Evolutionary conservation across 1,140 invertebrate species (phyloP), one percentile per base, ranked within the genome.

Genomic region (Oedothorax gibbosus): DNA sequence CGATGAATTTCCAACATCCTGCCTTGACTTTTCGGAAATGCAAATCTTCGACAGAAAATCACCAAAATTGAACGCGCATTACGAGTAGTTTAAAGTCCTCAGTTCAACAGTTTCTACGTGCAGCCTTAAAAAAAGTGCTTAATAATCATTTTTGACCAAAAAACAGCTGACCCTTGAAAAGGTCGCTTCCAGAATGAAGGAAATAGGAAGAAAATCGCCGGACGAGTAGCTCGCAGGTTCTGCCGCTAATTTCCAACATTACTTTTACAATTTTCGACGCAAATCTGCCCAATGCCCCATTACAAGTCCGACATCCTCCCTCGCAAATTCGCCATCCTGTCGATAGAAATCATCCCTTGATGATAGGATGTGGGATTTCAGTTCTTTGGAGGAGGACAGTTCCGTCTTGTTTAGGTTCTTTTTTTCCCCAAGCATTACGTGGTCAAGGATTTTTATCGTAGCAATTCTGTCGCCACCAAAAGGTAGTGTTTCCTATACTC

Each of bases 281-380:
- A 66, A 79, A 66, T 79, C 64, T 21, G 60, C 4, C 62, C 51
- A 66, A 79, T 20, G 62, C 20, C 50, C 60, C 49, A 65, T 78
- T 78, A 66, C 57, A 53, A 54, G 49, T 15, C 57, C 56, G n/a
- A n/a, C 60, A 18, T 68, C 20, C 21, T 71, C 68, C 68, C 50
- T 50, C n/a, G 51, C 51, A 79, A 79, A 68, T 66, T 79, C 64
- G 54, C 76, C 76, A 79, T 79, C 76, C 76, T 79, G 76, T 68
- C 76, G 51, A 54, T 64, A 8, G 72, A 21, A 56, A 75, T 75
- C 72, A 35, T 18, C 53, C 68, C 51, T 53, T 18, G 35, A 35
- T 35, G 35, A 35, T 35, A 35, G 35, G 35, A 35, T 35, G 35
- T 35, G 35, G 35, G 35, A 5, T 35, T 35, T 35, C 35, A 35